Evolutionary conservation across 2,113 vertebrate species (phyloP), one percentile per base, ranked within the genome.

Genomic region (Oenanthe oenanthe): DNA sequence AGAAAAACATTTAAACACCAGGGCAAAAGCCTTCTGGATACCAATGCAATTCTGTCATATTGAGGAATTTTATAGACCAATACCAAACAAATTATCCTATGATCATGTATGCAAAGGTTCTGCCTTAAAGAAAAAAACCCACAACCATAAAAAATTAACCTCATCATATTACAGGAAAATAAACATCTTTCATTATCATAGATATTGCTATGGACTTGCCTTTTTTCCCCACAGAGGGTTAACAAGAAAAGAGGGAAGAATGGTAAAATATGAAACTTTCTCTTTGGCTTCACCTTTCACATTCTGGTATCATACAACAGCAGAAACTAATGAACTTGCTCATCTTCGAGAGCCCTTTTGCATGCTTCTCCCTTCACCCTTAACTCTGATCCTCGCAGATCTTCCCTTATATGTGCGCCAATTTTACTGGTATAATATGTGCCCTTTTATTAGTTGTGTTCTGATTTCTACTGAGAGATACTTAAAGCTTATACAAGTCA

Each of bases 401-500:
- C 73, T 68, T 71, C 77, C 86, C 96, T 88, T 82, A 73, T 26
- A n/a, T 54, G 63, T 50, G 72, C 72, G 60, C 54, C 86, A 90
- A 70, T 92, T 88, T 91, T 83, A 80, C 62, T 68, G 63, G 63
- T 56, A 90, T 92, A 92, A 89, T 93, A 93, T 7, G 45, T 93
- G 66, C 31, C 78, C 78, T 94, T 93, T 78, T 56, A 94, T 92
- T 93, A 89, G 96, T 94, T 93, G 80, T 93, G 90, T 94, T 94
- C 85, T 93, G 78, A 95, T 96, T 95, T 85, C 94, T 89, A 93
- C 74, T 45, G 57, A 96, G 82, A 79, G 91, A 60, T 73, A 86
- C 76, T 83, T 91, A 94, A 94, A 94, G 66, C 86, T 94, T 94
- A 93, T 47, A 62, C 83, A 89, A 95, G 92, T 97, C 89, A 90